phyloP scores from a whole-genome alignment of 2,797 vertebrate species.

The Enteromius anoplus region DNA sequence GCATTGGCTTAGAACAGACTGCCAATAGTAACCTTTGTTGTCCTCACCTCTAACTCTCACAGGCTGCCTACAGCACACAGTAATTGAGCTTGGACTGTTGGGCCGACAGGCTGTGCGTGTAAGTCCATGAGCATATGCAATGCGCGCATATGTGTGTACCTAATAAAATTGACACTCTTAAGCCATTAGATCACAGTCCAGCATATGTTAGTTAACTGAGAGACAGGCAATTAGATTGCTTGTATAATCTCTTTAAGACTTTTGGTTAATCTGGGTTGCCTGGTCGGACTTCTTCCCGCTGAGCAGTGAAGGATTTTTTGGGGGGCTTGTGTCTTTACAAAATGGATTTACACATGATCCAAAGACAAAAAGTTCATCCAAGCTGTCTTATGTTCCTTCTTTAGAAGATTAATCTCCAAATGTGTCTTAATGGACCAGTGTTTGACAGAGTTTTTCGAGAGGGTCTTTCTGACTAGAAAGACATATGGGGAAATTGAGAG shows the following conservation, averaged over 20 bases:
- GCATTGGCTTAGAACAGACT: slow-evolving; percentile 55
- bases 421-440: slow-evolving; percentile 44
- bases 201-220: slow-evolving; percentile 43
- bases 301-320: slow-evolving; percentile 39
- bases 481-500: not conserved
- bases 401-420: slow-evolving; percentile 41
- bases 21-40: slow-evolving; percentile 59
- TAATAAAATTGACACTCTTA: slow-evolving; percentile 13
- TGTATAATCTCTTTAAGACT: slow-evolving; percentile 50
- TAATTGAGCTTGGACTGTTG: slow-evolving; percentile 43
- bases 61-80: slow-evolving; percentile 46
- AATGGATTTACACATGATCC: slow-evolving; percentile 50
- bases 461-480: slow-evolving; percentile 24
- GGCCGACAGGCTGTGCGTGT: slow-evolving; percentile 12
- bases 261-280: slow-evolving; percentile 26
- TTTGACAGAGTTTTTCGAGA: slow-evolving; percentile 28
- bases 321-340: slow-evolving; percentile 41
- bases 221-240: slow-evolving; percentile 38
- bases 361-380: slow-evolving; percentile 47
- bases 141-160: slow-evolving; percentile 10
- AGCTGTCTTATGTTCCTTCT: slow-evolving; percentile 42
- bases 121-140: slow-evolving; percentile 19
- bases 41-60: slow-evolving; percentile 39
- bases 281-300: slow-evolving; percentile 26
- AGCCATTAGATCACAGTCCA: slow-evolving; percentile 28